Evolutionary conservation across 2,113 vertebrate species (phyloP).

Genomic region (Lepidothrix coronata): DNA sequence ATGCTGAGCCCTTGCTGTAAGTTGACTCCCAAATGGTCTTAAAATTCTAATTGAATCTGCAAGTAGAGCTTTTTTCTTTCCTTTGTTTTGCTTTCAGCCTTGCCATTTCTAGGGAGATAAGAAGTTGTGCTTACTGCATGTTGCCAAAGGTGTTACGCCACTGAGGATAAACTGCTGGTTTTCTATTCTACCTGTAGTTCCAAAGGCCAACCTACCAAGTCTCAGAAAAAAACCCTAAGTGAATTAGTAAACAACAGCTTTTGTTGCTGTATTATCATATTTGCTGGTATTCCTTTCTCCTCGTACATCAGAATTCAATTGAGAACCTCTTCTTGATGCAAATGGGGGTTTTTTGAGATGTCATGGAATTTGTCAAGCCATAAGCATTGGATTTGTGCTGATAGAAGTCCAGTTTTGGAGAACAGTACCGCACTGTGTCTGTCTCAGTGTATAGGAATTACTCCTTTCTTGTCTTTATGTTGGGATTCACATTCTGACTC

Average conservation of each 20-base stretch:
- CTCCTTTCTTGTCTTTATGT: background rate
- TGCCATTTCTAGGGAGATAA: background rate
- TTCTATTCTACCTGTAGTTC: background rate
- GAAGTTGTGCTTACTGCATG: background rate
- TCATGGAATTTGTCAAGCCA: background rate
- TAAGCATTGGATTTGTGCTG: background rate
- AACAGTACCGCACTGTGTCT: background rate
- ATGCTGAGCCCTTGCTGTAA: background rate
- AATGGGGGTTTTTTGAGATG: background rate
- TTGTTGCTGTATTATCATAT: background rate
- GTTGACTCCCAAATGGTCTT: background rate
- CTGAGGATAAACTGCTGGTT: background rate
- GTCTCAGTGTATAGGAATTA: background rate
- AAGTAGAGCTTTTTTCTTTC: background rate
- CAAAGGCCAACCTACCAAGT: background rate
- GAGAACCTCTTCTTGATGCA: background rate
- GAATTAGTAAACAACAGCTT: background rate
- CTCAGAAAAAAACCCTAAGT: background rate
- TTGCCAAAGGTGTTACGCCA: background rate
- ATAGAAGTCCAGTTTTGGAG: background rate
- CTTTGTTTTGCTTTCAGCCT: background rate
- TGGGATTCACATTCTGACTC: background rate
- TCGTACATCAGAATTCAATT: background rate
- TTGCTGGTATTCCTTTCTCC: background rate
- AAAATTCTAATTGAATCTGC: background rate